Base-by-base conservation (phyloP, 2,113 vertebrate species). In the Podarcis muralis region DNA sequence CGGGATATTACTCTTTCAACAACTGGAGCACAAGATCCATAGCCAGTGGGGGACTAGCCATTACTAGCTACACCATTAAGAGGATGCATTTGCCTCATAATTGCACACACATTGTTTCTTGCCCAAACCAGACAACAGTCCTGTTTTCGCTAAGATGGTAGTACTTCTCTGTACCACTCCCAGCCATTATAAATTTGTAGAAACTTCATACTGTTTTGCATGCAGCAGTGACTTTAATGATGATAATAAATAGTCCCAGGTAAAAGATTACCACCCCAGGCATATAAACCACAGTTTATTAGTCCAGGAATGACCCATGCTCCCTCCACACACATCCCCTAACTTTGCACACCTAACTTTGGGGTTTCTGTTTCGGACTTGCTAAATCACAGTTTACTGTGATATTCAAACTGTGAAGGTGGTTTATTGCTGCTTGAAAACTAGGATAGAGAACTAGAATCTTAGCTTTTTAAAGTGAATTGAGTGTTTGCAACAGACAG, bases 11-110 rank as follows among this genome's bases (percentile, higher is more conserved):
- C 89, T 77, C 25, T 92, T 92, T 80, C 92, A 94, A 65, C 94
- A 96, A 95, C 94, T 94, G 95, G 81, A 95, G 93, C 43, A 89
- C 92, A 95, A 93, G 92, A 88, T 91, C 92, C 88, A 87, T 35
- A 83, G 90, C 92, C 94, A 94, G 92, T 93, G 91, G 94, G 93
- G 92, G 94, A 94, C 93, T 94, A 90, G 94, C 93, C 94, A 92
- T 93, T 91, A 92, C 92, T 92, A 92, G 76, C 53, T 83, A 87
- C 92, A 93, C 25, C 92, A 89, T 92, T 23, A 91, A 93, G 93
- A 91, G 90, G 92, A 95, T 93, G 92, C 86, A 92, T 93, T 92
- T 83, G 32, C 92, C 90, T 1, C 90, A 82, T 94, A 93, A 94
- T 66, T 87, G 92, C 87, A 35, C 90, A 78, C 92, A 94, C 91